phyloP scores from a whole-genome alignment of 2,797 vertebrate genomes.

The Chaetodon trifasciatus region DNA sequence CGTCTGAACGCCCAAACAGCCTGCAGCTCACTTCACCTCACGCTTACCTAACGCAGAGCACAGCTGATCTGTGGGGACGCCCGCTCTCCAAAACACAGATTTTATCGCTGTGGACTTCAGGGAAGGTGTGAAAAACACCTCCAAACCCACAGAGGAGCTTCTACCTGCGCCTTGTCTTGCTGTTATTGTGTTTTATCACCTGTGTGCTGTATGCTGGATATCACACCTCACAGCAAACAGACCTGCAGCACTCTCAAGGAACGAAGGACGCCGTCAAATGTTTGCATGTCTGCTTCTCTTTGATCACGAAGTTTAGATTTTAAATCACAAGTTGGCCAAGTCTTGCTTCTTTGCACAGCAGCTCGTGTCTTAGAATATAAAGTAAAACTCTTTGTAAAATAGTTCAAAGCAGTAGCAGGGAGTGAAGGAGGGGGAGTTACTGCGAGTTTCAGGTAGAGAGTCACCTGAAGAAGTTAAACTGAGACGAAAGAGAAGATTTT shows the following conservation, averaged over 20 bases:
- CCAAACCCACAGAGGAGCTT: background rate
- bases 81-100: background rate
- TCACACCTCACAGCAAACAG: background rate
- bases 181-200: background rate
- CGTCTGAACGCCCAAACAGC: background rate
- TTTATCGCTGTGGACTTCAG: background rate
- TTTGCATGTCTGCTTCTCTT: too few relatives aligned
- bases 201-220: background rate
- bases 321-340: background rate
- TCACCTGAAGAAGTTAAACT: background rate
- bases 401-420: too few relatives aligned
- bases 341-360: too few relatives aligned
- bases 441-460: too few relatives aligned
- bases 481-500: too few relatives aligned
- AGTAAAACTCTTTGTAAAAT: too few relatives aligned
- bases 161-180: background rate
- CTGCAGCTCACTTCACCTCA: slow-evolving; percentile 5
- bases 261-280: background rate
- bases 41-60: background rate
- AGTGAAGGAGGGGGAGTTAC: too few relatives aligned
- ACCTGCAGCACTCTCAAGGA: background rate
- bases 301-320: background rate
- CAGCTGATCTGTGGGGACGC: background rate
- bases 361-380: too few relatives aligned
- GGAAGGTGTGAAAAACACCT: background rate